Conservation (phyloP, 2,888 invertebrate species). For the Strigamia transsilvanica region DNA sequence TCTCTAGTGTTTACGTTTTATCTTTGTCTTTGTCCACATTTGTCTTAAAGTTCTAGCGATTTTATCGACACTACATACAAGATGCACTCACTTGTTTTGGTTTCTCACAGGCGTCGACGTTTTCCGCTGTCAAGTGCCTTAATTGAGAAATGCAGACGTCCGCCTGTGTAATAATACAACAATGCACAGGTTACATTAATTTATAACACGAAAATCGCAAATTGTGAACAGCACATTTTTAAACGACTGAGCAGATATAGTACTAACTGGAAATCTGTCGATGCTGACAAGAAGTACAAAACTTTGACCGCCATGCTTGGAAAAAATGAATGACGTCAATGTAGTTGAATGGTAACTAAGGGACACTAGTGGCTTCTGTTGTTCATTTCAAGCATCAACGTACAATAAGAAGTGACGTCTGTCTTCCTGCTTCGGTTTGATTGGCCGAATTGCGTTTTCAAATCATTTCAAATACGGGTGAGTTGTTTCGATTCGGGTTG, state of each 20-base stretch:
- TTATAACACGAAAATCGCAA: not conserved
- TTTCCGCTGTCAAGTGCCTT: constrained; percentile 35
- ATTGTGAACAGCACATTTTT: not conserved
- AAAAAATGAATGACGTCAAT: constrained; percentile 25
- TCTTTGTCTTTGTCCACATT: constrained; percentile 27
- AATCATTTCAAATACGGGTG: not conserved
- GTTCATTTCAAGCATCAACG: not conserved
- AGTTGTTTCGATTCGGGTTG: too few relatives aligned
- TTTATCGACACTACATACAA: constrained; percentile 38
- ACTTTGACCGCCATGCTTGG: constrained; percentile 41
- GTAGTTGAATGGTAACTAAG: not conserved
- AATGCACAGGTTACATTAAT: constrained; percentile 2
- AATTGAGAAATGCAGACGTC: not conserved
- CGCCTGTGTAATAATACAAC: constrained; percentile 15
- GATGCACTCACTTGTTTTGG: constrained; percentile 42
- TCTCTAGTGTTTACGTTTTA: not conserved
- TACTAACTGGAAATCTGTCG: constrained; percentile 26
- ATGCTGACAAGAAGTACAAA: constrained; percentile 5
- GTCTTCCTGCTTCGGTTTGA: not conserved
- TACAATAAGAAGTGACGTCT: not conserved
- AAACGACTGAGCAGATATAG: constrained; percentile 4
- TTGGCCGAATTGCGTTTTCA: not conserved
- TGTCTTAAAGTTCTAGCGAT: constrained; percentile 49
- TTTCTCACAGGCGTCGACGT: constrained; percentile 32
- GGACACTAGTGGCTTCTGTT: not conserved